Base-by-base conservation (phyloP, 2,888 invertebrate species). In the Schrankia costaestrigalis region DNA sequence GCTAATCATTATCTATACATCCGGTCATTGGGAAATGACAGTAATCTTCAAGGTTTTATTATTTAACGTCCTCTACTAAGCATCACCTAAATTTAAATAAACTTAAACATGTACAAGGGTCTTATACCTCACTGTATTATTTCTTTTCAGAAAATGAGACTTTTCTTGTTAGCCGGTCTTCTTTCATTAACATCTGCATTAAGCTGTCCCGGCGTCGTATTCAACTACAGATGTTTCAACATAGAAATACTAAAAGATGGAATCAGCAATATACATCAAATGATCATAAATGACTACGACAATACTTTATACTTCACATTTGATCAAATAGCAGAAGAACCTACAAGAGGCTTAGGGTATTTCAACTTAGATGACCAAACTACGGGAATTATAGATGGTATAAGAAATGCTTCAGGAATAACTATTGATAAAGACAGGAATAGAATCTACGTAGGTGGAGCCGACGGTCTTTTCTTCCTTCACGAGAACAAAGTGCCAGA, bases 291-390 rank as follows among this genome's bases (percentile, higher is more conserved):
- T 10, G 56, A 63, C 1, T 73, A 78, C 15, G 82, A 85, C 5
- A 76, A 84, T 19, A 75, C 67, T 0, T 14, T 80, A 0, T 86
- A 83, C 26, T 86, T 86, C 33, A 80, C 78, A 0, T 84, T 72
- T 26, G 79, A 81, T 18, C 74, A 78, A 34, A 44, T 78, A n/a
- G 56, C 68, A 0, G 46, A 32, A 13, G 33, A 46, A 0, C 68
- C 74, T 0, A 67, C 64, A 0, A 66, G 70, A 31, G 58, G 41
- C 0, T 35, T 83, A 0, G 86, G 70, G 0, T 82, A 71, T 26
- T 35, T 79, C 0, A 72, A 82, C 24, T 25, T 80, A 7, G 53
- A 67, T 5, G 75, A 69, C 0, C 41, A 59, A 29, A 52, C 57
- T 11, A 54, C 67, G 0, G 77, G 75, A 0, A 33, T 77, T 0